Conservation (phyloP, 2,113 vertebrate species). For the Australoheros scitulus region DNA sequence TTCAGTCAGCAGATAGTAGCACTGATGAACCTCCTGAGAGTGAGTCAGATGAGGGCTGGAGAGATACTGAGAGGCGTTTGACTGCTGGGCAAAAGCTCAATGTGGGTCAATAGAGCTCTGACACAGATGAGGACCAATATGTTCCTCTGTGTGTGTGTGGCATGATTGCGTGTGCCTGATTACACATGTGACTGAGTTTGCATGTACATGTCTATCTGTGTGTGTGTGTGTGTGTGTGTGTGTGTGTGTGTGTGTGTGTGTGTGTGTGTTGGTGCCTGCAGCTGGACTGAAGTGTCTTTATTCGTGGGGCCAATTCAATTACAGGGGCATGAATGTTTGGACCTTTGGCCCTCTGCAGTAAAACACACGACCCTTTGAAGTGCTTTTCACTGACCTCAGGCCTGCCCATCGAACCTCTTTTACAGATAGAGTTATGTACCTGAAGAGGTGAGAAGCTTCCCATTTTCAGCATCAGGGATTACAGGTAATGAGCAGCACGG, state of each 20-base stretch:
- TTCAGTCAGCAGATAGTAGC: slow-evolving; percentile 54
- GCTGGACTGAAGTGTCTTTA: slow-evolving; percentile 5
- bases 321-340: slow-evolving; percentile 30
- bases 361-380: slow-evolving; percentile 38
- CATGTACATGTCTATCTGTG: background rate
- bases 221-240: background rate
- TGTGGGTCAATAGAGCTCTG: slow-evolving; percentile 71
- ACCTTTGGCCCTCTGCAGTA: slow-evolving; percentile 25
- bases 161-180: slow-evolving; percentile 3
- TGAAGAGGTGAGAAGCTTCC: background rate
- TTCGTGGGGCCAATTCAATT: slow-evolving; percentile 29
- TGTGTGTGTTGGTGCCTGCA: background rate
- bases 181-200: slow-evolving; percentile 15
- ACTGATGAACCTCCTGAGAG: slow-evolving; percentile 46
- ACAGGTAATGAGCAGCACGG: background rate
- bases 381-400: slow-evolving; percentile 41
- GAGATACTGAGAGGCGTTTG: slow-evolving; percentile 33
- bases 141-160: slow-evolving; percentile 14
- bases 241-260: background rate
- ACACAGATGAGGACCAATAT: slow-evolving; percentile 57
- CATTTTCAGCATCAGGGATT: background rate
- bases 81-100: slow-evolving; percentile 40
- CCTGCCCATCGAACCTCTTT: slow-evolving; percentile 15
- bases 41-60: slow-evolving; percentile 22
- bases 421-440: background rate